These are phyloP conservation scores for Tinea pellionella DNA, from an alignment of 2,888 invertebrate genomes.

Conservation along the genomic window DNA sequence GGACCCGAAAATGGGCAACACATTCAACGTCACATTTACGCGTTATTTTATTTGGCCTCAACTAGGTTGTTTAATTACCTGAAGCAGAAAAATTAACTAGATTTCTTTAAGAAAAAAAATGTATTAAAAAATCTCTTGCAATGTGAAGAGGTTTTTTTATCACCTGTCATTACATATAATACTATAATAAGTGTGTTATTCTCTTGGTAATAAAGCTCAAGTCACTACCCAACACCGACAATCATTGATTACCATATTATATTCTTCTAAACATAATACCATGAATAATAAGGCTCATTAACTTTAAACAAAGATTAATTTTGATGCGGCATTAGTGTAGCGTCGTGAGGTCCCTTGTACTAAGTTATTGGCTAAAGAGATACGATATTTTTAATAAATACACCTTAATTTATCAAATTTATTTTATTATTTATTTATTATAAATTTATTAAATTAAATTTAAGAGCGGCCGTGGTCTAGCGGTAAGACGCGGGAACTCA, in stretches of 20 bases:
- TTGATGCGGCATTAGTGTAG: slow-evolving; percentile 26
- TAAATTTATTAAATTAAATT: no score
- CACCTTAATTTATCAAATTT: no score
- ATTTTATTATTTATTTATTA: no score
- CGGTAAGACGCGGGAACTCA: no score
- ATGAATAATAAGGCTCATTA: slow-evolving; percentile 62
- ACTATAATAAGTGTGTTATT: not conserved
- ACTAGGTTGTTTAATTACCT: no score
- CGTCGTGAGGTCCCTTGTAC: not conserved
- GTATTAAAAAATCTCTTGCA: no score
- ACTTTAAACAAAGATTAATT: slow-evolving; percentile 63
- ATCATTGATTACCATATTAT: slow-evolving; percentile 55
- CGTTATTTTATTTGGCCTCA: no score
- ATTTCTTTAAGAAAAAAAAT: no score
- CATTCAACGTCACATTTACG: no score
- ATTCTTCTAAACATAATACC: slow-evolving; percentile 54
- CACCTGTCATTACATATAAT: not conserved
- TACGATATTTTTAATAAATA: not conserved
- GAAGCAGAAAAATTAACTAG: no score
- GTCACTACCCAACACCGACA: slow-evolving; percentile 22
- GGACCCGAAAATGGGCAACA: no score
- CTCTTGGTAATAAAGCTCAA: slow-evolving; percentile 20
- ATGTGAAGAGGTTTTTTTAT: not conserved
- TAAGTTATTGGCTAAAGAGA: not conserved
- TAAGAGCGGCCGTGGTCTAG: no score